Conservation (phyloP, 2,797 vertebrate genomes). For the Acanthis flammea region DNA sequence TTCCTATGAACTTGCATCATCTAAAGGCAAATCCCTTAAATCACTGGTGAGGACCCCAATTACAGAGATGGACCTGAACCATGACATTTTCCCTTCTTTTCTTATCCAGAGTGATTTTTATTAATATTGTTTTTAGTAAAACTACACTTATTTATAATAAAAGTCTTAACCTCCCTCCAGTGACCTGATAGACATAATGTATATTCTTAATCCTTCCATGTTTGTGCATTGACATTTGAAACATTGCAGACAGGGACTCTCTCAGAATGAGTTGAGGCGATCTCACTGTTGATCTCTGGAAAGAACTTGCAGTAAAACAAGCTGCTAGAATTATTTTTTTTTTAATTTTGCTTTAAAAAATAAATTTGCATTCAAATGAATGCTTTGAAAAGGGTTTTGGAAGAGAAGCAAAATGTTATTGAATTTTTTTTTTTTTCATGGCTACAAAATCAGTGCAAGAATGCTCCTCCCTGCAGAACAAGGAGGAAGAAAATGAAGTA, state of each 20-base stretch:
- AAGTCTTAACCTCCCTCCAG: background rate
- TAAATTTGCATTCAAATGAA: background rate
- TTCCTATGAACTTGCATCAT: background rate
- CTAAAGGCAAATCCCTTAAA: background rate
- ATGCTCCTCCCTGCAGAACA: background rate
- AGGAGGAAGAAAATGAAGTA: background rate
- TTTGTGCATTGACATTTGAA: background rate
- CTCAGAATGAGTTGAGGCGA: background rate
- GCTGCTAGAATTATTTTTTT: background rate
- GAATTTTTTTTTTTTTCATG: background rate
- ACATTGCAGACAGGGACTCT: background rate
- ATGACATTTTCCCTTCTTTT: background rate
- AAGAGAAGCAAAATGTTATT: background rate
- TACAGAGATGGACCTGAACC: background rate
- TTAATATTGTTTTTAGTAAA: background rate
- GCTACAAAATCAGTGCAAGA: background rate
- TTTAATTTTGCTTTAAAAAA: background rate
- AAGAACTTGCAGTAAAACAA: background rate
- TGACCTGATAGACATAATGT: fast-evolving
- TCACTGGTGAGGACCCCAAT: background rate
- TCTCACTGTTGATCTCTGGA: background rate
- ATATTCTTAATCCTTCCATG: background rate
- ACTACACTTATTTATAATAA: background rate
- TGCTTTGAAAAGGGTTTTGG: background rate
- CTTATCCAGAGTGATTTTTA: background rate